Conservation (phyloP, 2,797 vertebrate species). For the Cynopterus sphinx region DNA sequence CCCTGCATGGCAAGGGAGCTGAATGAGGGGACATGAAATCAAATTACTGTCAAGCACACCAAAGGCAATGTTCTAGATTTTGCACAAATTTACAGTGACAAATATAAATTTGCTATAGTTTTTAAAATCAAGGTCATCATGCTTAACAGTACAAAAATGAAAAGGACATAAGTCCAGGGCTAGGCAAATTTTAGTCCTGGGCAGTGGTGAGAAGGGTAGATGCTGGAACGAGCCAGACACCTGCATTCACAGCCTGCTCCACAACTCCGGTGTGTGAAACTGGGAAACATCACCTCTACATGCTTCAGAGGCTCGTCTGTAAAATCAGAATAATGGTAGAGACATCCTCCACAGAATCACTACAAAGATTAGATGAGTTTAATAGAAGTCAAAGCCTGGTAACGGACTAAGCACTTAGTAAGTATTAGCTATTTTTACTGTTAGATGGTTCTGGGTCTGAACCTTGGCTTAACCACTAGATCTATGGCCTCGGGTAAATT, state of each 20-base stretch:
- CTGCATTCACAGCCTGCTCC: neutral
- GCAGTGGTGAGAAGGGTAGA: neutral
- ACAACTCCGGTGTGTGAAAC: neutral
- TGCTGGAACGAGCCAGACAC: neutral
- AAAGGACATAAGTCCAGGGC: neutral
- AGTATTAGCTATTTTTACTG: neutral
- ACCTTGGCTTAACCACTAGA: neutral
- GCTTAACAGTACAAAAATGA: neutral
- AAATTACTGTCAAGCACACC: neutral
- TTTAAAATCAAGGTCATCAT: neutral
- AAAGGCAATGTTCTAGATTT: neutral
- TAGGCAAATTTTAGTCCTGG: neutral
- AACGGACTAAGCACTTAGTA: neutral
- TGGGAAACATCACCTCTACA: neutral
- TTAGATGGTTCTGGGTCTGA: neutral
- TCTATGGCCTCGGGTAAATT: neutral
- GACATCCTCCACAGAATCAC: neutral
- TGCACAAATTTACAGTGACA: neutral
- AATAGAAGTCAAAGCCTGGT: neutral
- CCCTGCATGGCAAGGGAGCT: conserved; percentile 17
- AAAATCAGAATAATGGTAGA: neutral
- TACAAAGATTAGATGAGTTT: neutral
- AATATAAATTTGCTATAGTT: neutral
- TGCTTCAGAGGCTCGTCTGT: neutral
- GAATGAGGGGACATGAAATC: neutral